phyloP scores from a whole-genome alignment of 2,888 invertebrate genomes.

The Resseliella maxima region DNA sequence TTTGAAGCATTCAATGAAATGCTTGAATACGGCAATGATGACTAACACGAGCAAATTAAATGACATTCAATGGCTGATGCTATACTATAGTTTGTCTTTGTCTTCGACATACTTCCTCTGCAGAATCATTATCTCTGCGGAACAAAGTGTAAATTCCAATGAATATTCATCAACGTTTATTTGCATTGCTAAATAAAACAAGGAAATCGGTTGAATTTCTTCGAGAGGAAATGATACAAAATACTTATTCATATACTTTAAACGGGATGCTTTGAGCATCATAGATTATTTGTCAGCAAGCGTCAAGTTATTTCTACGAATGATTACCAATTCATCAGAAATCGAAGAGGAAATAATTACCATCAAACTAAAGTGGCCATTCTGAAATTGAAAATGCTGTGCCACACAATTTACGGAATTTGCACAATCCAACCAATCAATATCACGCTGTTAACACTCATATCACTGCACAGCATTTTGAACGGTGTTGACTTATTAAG shows the following conservation, averaged over 20 bases:
- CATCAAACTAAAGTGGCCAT: neutral
- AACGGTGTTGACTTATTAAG: neutral
- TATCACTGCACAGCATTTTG: neutral
- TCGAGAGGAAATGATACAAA: neutral
- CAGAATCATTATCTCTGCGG: neutral
- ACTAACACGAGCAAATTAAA: neutral
- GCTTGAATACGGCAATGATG: neutral
- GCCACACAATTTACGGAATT: neutral
- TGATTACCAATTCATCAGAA: neutral
- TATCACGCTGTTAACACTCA: neutral
- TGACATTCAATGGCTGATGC: neutral
- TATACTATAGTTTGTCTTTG: neutral
- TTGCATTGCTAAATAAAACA: neutral
- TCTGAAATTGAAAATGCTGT: neutral
- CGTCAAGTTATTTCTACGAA: neutral
- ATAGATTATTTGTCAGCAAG: neutral
- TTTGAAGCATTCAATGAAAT: neutral
- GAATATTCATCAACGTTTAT: conserved; percentile 18
- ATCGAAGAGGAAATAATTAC: neutral
- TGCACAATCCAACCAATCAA: neutral
- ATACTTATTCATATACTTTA: neutral
- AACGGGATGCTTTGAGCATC: neutral
- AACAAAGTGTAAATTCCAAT: neutral
- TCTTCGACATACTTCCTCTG: neutral
- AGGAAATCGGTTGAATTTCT: neutral